Evolutionary conservation across 2,888 invertebrate species (phyloP), one percentile per base, ranked within the genome.

Genomic region (Eilema depressum): DNA sequence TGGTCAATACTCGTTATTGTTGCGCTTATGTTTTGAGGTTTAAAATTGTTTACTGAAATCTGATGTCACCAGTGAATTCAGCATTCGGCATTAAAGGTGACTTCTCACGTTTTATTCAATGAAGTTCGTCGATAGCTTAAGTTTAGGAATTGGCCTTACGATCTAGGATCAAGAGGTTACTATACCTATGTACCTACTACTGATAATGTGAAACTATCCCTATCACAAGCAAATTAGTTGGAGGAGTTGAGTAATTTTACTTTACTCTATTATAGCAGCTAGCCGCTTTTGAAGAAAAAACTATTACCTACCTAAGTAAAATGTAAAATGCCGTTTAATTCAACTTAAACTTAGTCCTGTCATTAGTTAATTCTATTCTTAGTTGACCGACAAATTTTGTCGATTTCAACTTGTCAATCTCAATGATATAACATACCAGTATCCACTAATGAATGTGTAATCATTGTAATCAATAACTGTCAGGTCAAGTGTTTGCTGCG

Each of bases 1-100:
- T 77, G 83, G 79, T 70, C 75, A 60, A 74, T 61, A 73, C 60
- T 76, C 65, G 61, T 47, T 61, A 56, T 67, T 63, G 59, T 70
- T 77, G 12, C 59, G 57, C 47, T 37, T 60, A 61, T 65, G 63
- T 66, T 57, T 66, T 23, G 30, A 28, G 28, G 14, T 73, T 53
- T 60, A 17, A 66, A 61, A 30, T 60, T 28, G 28, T 66, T 68
- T 70, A 28, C 61, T 11, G 12, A 64, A 28, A 28, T n/a, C 12
- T 23, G 53, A 53, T 67, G 20, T 25, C 53, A 20, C 53, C 10
- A 53, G 8, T 53, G 53, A n/a, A n/a, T n/a, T 2, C 10, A n/a
- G n/a, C 0, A 10, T 53, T n/a, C 53, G 10, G n/a, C 0, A 10
- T 53, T n/a, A n/a, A 53, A n/a, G 53, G n/a, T 53, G n/a, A n/a